Evolutionary conservation across 2,797 vertebrate species (phyloP).

Genomic region (Phataginus tricuspis): DNA sequence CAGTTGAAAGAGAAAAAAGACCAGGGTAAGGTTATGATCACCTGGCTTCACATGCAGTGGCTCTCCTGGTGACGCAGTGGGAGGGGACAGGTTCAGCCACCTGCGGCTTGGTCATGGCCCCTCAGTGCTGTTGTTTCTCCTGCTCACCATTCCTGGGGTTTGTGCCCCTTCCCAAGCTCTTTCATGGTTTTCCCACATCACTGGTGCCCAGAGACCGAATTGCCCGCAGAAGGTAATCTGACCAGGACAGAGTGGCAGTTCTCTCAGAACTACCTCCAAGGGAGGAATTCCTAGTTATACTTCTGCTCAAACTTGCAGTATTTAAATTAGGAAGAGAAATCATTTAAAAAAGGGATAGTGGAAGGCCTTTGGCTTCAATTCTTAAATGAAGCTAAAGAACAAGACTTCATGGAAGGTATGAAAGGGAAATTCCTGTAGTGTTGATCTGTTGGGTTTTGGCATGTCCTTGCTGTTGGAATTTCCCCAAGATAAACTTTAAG

Average conservation of each 20-base stretch:
- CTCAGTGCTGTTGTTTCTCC: not conserved
- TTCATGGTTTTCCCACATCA: not conserved
- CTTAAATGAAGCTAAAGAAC: slow-evolving; percentile 33
- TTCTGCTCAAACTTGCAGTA: not conserved
- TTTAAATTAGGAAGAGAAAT: not conserved
- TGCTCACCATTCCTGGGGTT: not conserved
- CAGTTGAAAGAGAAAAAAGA: not conserved
- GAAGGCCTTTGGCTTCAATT: slow-evolving; percentile 33
- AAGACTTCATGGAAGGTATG: slow-evolving; percentile 15
- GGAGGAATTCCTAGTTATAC: not conserved
- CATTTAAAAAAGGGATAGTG: not conserved
- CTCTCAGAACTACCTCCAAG: not conserved
- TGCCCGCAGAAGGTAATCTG: not conserved
- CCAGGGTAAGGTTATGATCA: not conserved
- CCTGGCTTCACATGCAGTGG: not conserved
- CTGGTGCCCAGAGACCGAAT: not conserved
- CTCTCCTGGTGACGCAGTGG: not conserved
- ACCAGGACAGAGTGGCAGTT: not conserved
- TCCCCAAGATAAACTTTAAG: slow-evolving; percentile 51
- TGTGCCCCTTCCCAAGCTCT: not conserved
- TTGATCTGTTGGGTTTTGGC: slow-evolving; percentile 50
- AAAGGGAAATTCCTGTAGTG: slow-evolving; percentile 31
- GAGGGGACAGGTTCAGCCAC: not conserved
- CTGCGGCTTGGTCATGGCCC: not conserved
- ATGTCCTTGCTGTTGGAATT: slow-evolving; percentile 63